Conservation (phyloP, 2,113 vertebrate species). For the Desmodus rotundus region DNA sequence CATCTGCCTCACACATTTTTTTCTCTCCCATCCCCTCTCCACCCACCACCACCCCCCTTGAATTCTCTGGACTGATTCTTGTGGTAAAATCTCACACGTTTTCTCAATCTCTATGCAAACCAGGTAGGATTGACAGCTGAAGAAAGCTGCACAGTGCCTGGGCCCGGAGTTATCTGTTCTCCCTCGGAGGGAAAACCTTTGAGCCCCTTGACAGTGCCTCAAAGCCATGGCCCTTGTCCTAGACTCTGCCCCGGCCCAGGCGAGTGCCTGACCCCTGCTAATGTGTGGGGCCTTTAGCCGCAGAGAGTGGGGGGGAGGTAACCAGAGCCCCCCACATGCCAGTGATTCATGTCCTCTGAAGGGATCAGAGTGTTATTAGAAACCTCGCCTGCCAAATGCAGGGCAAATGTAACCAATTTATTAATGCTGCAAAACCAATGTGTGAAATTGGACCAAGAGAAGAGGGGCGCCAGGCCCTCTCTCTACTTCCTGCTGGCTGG, state of each 20-base stretch:
- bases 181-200: slow-evolving; percentile 50
- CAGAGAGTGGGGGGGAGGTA: slow-evolving; percentile 35
- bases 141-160: slow-evolving; percentile 45
- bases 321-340: slow-evolving; percentile 54
- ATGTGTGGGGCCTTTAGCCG: slow-evolving; percentile 43
- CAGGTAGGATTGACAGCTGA: slow-evolving; percentile 68
- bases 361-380: slow-evolving; percentile 71
- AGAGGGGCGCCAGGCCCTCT: not conserved
- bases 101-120: slow-evolving; percentile 74
- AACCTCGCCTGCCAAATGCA: slow-evolving; percentile 63
- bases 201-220: slow-evolving; percentile 63
- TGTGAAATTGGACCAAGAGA: slow-evolving; percentile 66
- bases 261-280: slow-evolving; percentile 62
- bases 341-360: slow-evolving; percentile 66
- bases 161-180: slow-evolving; percentile 51
- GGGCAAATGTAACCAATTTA: slow-evolving; percentile 75
- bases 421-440: slow-evolving; percentile 57
- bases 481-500: slow-evolving; percentile 39
- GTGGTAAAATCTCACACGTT: slow-evolving; percentile 69
- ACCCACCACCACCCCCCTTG: not conserved
- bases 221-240: slow-evolving; percentile 67
- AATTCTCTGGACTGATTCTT: slow-evolving; percentile 55
- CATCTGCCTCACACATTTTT: slow-evolving; percentile 72
- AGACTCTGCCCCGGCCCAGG: slow-evolving; percentile 34
- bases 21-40: not conserved